A percentile compares a stretch with the other conserved stretches of the same genome.
Evolutionary conservation across 2,888 invertebrate species (phyloP).

Genomic region (Ctena decussata): DNA sequence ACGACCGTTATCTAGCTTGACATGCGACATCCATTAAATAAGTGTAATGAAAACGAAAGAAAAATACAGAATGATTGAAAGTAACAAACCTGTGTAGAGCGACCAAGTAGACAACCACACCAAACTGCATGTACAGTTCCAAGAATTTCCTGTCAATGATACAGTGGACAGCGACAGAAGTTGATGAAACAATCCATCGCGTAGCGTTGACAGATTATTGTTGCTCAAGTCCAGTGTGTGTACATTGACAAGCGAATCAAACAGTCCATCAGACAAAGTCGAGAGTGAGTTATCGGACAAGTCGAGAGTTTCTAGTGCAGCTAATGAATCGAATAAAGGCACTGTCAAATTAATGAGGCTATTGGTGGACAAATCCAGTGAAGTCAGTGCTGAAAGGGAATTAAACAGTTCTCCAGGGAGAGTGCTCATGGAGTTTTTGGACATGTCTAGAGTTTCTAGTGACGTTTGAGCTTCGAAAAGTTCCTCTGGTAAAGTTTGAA

Average conservation of each 20-base stretch:
- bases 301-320: conserved; percentile 21
- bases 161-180: conserved; percentile 21
- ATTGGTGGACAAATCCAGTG: conserved; percentile 15
- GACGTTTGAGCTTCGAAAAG: conserved; percentile 11
- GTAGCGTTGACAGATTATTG: conserved; percentile 21
- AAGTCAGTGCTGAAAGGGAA: conserved; percentile 18
- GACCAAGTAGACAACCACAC: conserved; percentile 43
- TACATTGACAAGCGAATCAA: conserved; percentile 23
- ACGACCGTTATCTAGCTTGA: too few species aligned
- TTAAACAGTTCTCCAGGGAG: conserved; percentile 29
- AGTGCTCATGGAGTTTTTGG: conserved; percentile 33
- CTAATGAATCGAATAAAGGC: conserved; percentile 27
- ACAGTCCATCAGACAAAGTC: conserved; percentile 28
- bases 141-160: conserved; percentile 12
- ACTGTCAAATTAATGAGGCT: not conserved
- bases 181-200: not conserved
- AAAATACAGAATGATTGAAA: not conserved
- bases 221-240: not conserved
- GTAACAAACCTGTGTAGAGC: conserved; percentile 27
- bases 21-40: too few species aligned
- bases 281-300: conserved; percentile 40
- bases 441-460: conserved; percentile 37
- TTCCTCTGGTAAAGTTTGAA: conserved; percentile 18
- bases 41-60: too few species aligned
- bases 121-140: conserved; percentile 46